Evolutionary conservation across 2,888 invertebrate species (phyloP).

Genomic region (Eupithecia vulgata): DNA sequence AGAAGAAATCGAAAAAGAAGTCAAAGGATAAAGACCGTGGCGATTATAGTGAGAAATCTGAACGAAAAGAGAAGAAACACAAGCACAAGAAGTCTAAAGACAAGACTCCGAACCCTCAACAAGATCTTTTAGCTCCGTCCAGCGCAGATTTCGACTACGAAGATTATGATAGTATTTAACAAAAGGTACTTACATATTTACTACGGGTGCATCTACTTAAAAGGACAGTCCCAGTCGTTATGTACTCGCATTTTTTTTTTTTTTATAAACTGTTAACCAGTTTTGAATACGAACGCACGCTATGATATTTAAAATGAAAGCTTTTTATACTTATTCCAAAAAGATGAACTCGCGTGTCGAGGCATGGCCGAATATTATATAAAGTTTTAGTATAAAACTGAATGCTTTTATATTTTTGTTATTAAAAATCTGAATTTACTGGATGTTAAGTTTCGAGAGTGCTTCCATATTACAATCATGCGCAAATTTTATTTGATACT

Average conservation of each 20-base stretch:
- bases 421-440: background rate
- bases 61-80: constrained; percentile 82
- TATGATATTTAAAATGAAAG: background rate
- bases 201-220: constrained; percentile 4
- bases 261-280: background rate
- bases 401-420: background rate
- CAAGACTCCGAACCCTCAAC: constrained; percentile 77
- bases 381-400: background rate
- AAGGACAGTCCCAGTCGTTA: background rate
- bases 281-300: background rate
- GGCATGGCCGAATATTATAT: background rate
- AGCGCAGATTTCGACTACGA: constrained; percentile 62
- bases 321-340: constrained; percentile 5
- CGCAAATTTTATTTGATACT: background rate
- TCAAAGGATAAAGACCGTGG: constrained; percentile 81
- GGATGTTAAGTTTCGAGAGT: background rate
- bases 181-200: constrained; percentile 6
- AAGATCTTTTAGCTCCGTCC: constrained; percentile 70
- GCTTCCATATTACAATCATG: background rate
- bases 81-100: constrained; percentile 82
- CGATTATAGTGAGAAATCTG: constrained; percentile 78
- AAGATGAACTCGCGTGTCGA: background rate
- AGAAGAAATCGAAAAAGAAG: constrained; percentile 84
- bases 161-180: constrained; percentile 76
- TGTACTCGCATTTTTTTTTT: background rate